Percentiles rank a stretch among this genome's conserved stretches.
Evolutionary conservation across 2,113 vertebrate genomes (phyloP).

Genomic region (Paramormyrops kingsleyae): DNA sequence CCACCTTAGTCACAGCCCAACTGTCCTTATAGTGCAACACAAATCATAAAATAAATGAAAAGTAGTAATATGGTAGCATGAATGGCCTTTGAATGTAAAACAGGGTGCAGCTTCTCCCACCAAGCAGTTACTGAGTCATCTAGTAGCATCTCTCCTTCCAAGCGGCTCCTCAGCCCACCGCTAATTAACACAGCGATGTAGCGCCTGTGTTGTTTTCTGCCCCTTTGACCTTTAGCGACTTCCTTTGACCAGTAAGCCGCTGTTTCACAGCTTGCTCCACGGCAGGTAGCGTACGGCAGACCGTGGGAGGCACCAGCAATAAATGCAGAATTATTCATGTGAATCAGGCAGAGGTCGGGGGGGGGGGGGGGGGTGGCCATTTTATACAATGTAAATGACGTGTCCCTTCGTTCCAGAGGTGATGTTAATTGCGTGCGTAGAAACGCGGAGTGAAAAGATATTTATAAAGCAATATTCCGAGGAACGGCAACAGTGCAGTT

Average conservation of each 20-base stretch:
- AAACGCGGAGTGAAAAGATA: background rate
- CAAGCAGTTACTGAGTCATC: background rate
- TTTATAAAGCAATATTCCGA: background rate
- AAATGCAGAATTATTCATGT: background rate
- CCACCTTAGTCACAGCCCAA: background rate
- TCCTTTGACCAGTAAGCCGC: background rate
- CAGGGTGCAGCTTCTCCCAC: background rate
- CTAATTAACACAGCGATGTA: constrained; percentile 18
- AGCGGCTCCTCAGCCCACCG: background rate
- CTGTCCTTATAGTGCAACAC: background rate
- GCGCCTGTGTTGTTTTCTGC: background rate
- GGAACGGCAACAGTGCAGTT: background rate
- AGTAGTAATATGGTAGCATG: background rate
- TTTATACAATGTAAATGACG: background rate
- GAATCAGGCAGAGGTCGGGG: background rate
- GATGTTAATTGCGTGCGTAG: background rate
- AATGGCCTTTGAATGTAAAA: background rate
- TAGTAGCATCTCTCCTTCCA: background rate
- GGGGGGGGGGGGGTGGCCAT: background rate
- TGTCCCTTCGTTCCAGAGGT: background rate
- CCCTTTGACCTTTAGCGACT: background rate
- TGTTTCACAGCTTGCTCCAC: background rate
- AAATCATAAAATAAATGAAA: background rate
- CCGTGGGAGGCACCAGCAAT: background rate
- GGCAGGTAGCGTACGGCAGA: background rate